Percentiles rank a stretch among this genome's conserved stretches.
Conservation (phyloP, 2,113 vertebrate genomes). For the Platanista minor region DNA sequence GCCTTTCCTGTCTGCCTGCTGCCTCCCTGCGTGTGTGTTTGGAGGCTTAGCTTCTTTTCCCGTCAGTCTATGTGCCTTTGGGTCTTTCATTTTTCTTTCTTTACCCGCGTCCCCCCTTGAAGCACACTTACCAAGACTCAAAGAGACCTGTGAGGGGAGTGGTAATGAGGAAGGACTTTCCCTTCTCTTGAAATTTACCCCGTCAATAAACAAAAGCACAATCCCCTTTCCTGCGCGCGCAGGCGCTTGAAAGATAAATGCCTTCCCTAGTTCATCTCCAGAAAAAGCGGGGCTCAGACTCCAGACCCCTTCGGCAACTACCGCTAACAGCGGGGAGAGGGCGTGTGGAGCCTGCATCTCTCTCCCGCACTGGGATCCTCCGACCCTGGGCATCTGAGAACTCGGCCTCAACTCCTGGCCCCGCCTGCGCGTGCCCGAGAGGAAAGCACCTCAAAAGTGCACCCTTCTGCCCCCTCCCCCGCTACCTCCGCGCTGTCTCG, state of each 20-base stretch:
- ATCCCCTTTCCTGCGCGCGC: accelerated
- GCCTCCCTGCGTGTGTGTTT: accelerated
- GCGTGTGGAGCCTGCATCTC: background rate
- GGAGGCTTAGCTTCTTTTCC: background rate
- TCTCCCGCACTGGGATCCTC: background rate
- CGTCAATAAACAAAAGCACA: background rate
- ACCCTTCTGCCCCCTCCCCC: background rate
- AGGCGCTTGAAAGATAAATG: background rate
- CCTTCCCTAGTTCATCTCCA: no score
- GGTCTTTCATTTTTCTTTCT: no score
- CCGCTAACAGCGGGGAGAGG: background rate
- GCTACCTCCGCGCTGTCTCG: background rate
- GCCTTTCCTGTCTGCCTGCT: background rate
- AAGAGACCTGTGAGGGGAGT: background rate
- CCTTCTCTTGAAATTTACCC: background rate
- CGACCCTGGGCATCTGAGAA: background rate
- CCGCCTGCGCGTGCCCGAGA: background rate
- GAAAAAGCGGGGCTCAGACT: accelerated
- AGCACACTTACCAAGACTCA: background rate
- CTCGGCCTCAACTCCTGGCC: background rate
- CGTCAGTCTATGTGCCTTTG: background rate
- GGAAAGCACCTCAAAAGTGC: background rate
- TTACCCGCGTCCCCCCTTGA: accelerated
- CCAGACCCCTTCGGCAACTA: accelerated
- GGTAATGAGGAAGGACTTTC: background rate